Base-by-base conservation (phyloP, 2,888 invertebrate species). In the Panorpa germanica region DNA sequence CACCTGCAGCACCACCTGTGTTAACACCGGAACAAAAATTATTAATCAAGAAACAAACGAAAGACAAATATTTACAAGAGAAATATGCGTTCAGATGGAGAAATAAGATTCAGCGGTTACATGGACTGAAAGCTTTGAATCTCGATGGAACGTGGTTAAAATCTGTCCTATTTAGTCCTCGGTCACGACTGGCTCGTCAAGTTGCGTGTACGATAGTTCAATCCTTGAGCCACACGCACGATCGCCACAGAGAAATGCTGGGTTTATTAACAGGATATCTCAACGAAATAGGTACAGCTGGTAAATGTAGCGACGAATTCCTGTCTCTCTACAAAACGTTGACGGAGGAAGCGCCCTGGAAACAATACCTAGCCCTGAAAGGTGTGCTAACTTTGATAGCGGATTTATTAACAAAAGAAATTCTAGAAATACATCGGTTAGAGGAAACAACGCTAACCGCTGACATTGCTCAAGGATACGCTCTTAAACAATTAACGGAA, bases 381-480 rank as follows among this genome's bases (percentile, higher is more conserved):
- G 88, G 90, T 2, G 81, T 91, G 1, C 61, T 93, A 29, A 66
- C 75, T 5, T 71, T 78, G 39, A 66, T 95, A 28, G 90, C 88
- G 0, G 73, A 80, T 41, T 59, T 93, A 14, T 67, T 95, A 47
- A 83, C 82, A 1, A 66, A 71, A 39, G 93, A 95, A 60, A 88
- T 91, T 22, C 75, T 78, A 36, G 76, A 85, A 41, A 60, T 95
- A 11, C 85, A 86, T 50, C 70, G 75, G 8, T 59, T 93, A 17
- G 95, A 95, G 51, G 86, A 86, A 45, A 85, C 85, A 1, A 88
- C 90, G 0, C 61, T 95, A 3, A 91, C 85, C 1, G 90, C 91
- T 1, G 90, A 95, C 53, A 63, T 95, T 3, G 83, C 90, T 2
- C 88, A 93, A 60, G 88, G 93, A 4, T 91, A 81, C 55, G 86